Evolutionary conservation across 2,797 vertebrate species (phyloP).

Genomic region (Pangasius sanitwongsei): DNA sequence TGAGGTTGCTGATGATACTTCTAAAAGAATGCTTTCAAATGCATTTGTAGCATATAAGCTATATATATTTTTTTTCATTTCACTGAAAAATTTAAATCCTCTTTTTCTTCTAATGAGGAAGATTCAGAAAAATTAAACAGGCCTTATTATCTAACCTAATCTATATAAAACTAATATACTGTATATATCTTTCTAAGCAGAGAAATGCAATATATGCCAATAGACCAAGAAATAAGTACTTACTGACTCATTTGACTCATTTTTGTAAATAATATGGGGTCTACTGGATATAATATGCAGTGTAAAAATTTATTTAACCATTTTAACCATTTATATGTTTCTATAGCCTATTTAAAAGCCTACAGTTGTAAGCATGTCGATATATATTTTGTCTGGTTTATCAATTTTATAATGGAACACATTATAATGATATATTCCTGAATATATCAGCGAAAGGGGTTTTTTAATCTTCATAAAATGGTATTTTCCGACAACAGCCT

Average conservation of each 20-base stretch:
- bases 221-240: neutral
- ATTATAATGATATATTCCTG: neutral
- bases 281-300: neutral
- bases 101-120: neutral
- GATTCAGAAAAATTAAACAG: neutral
- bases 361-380: too few relatives aligned
- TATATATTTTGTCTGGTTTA: neutral
- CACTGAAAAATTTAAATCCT: neutral
- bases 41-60: neutral
- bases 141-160: neutral
- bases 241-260: neutral
- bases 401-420: neutral
- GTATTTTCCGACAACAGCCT: neutral
- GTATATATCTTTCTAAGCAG: neutral
- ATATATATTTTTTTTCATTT: neutral
- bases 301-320: neutral
- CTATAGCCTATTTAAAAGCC: neutral
- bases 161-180: neutral
- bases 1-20: slow-evolving; percentile 15
- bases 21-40: slow-evolving; percentile 6
- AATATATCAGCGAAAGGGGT: neutral
- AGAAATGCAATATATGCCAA: neutral
- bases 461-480: neutral
- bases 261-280: neutral
- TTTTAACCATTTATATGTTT: neutral